phyloP scores from a whole-genome alignment of 2,113 vertebrate genomes.

The Ageneiosus marmoratus region DNA sequence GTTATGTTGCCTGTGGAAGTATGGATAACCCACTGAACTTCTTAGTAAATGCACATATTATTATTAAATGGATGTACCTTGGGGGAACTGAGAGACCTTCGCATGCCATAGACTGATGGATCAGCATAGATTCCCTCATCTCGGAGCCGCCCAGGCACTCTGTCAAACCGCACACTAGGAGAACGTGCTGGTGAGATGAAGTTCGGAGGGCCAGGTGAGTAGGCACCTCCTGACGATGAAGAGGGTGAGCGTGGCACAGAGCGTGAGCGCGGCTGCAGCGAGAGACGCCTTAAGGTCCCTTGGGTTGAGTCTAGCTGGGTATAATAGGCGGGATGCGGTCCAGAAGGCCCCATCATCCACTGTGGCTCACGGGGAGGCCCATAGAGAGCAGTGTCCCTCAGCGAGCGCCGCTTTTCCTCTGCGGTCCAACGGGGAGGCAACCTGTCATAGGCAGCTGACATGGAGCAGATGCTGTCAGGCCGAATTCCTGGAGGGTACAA shows the following conservation, averaged over 20 bases:
- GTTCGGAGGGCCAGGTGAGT: slow-evolving; percentile 71
- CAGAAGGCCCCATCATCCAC: slow-evolving; percentile 57
- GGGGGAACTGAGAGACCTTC: slow-evolving; percentile 88
- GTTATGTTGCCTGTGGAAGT: background rate
- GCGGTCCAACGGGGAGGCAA: slow-evolving; percentile 77
- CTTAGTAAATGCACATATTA: background rate
- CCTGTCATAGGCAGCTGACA: slow-evolving; percentile 82
- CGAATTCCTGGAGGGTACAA: slow-evolving; percentile 82
- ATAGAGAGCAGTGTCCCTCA: slow-evolving; percentile 80
- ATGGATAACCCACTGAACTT: background rate
- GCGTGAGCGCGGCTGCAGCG: slow-evolving; percentile 89
- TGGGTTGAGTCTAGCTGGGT: slow-evolving; percentile 78
- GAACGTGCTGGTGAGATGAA: slow-evolving; percentile 86
- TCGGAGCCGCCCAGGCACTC: slow-evolving; percentile 69
- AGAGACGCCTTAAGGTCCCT: slow-evolving; percentile 80
- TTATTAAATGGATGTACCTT: slow-evolving; percentile 75
- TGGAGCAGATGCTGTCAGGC: slow-evolving; percentile 93
- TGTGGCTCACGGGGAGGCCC: slow-evolving; percentile 58
- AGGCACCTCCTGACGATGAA: slow-evolving; percentile 79
- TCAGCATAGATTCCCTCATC: slow-evolving; percentile 83
- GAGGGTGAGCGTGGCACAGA: slow-evolving; percentile 91
- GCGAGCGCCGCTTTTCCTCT: slow-evolving; percentile 82
- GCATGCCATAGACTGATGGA: slow-evolving; percentile 80
- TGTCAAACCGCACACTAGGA: slow-evolving; percentile 81
- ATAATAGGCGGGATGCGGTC: slow-evolving; percentile 70